phyloP scores from a whole-genome alignment of 1,140 invertebrate species.

The Drosophila miranda region DNA sequence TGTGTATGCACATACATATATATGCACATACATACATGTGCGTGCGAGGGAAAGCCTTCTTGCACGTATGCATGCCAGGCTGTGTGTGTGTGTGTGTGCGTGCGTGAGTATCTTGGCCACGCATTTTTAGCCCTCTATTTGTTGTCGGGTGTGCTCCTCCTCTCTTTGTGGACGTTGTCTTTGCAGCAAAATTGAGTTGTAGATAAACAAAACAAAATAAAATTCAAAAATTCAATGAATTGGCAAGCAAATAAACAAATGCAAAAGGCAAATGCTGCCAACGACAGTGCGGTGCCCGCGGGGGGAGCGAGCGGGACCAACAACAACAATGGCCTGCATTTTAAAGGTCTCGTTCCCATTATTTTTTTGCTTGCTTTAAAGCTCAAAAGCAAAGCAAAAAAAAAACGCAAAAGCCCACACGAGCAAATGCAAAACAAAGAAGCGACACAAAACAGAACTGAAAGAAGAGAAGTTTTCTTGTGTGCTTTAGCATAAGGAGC shows the following conservation, averaged over 20 bases:
- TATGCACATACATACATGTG: not conserved
- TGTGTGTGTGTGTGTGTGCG: not conserved
- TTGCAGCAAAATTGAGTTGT: slow-evolving; percentile 48
- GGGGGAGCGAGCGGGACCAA: not conserved
- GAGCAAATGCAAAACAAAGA: too few relatives aligned
- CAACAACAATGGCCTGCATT: slow-evolving; percentile 39
- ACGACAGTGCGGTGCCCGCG: too few relatives aligned
- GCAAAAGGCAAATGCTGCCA: slow-evolving; percentile 18
- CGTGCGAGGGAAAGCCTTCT: too few relatives aligned
- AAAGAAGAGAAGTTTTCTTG: too few relatives aligned
- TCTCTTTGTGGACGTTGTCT: slow-evolving; percentile 1
- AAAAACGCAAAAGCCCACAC: not conserved
- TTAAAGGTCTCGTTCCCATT: slow-evolving; percentile 43
- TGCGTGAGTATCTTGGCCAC: slow-evolving; percentile 1
- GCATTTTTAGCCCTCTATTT: slow-evolving; percentile 13
- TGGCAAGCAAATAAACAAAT: slow-evolving; percentile 69
- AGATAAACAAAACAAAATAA: slow-evolving; percentile 37
- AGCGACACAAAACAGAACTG: too few relatives aligned
- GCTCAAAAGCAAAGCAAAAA: slow-evolving; percentile 4
- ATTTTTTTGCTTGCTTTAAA: slow-evolving; percentile 6
- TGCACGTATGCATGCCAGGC: too few relatives aligned
- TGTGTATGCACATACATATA: slow-evolving; percentile 11
- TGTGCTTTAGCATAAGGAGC: too few relatives aligned
- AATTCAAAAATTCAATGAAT: slow-evolving; percentile 31
- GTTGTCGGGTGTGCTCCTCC: too few relatives aligned